These are phyloP conservation scores for Sebastes baramenuke DNA, from an alignment of 2,797 vertebrate genomes.

Conservation along the genomic window DNA sequence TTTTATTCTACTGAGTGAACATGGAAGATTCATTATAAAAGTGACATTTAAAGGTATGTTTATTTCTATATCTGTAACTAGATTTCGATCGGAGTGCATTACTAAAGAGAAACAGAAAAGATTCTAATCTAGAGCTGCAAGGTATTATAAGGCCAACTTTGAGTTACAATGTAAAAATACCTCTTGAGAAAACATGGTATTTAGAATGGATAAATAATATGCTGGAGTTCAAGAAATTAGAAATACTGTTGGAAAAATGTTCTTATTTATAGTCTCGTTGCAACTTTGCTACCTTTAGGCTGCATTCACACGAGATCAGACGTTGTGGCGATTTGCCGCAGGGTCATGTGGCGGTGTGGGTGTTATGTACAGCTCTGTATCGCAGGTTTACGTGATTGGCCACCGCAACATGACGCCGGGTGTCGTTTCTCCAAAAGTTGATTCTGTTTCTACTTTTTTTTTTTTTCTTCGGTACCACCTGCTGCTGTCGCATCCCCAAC, in stretches of 20 bases:
- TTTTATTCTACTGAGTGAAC: conserved; percentile 7
- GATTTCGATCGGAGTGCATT: not conserved
- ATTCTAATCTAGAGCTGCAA: not conserved
- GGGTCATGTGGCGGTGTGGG: too few relatives aligned
- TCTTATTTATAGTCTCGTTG: not conserved
- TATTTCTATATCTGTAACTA: not conserved
- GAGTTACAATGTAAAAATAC: not conserved
- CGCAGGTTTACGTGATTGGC: too few relatives aligned
- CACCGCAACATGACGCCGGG: too few relatives aligned
- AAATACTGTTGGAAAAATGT: not conserved
- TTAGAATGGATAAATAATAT: not conserved
- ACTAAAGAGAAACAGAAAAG: not conserved
- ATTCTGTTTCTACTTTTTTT: too few relatives aligned
- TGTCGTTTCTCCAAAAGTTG: too few relatives aligned
- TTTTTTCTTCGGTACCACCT: too few relatives aligned
- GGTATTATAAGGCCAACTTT: not conserved
- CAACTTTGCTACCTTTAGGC: not conserved
- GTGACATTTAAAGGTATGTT: conserved; percentile 23
- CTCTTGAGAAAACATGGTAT: not conserved
- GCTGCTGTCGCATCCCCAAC: too few relatives aligned
- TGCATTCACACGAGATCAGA: too few relatives aligned
- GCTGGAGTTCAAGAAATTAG: not conserved
- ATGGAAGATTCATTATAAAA: conserved; percentile 2
- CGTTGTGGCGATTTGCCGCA: too few relatives aligned
- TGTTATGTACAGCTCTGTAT: too few relatives aligned